These are phyloP conservation scores for Salvelinus sp. DNA, from an alignment of 2,113 vertebrate genomes.

Conservation along the genomic window DNA sequence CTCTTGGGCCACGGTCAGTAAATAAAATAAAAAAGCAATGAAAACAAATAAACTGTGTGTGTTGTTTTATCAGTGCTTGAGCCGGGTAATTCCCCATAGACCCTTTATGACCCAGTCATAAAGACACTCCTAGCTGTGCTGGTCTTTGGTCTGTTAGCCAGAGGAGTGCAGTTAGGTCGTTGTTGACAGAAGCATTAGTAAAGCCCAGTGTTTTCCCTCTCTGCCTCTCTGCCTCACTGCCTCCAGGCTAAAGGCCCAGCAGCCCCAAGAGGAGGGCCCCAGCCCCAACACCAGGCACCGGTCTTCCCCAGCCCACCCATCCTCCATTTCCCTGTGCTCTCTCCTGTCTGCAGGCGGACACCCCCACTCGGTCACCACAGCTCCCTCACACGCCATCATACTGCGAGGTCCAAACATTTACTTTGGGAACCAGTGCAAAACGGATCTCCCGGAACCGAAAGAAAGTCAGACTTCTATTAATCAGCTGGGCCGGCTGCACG, in stretches of 20 bases:
- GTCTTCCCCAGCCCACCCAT: background rate
- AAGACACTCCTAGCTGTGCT: too few species aligned
- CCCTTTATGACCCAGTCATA: too few species aligned
- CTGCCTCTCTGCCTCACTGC: background rate
- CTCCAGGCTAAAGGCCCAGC: background rate
- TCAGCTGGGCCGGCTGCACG: conserved; percentile 18
- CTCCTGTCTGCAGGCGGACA: background rate
- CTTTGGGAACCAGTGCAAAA: conserved; percentile 15
- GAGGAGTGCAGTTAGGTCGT: background rate
- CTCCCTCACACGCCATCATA: conserved; percentile 29
- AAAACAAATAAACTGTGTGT: background rate
- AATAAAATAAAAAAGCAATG: background rate
- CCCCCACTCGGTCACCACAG: background rate
- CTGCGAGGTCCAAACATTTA: conserved; percentile 47
- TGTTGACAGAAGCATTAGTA: conserved; percentile 2
- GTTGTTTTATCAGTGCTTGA: background rate
- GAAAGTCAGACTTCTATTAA: conserved; percentile 40
- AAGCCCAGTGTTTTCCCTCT: conserved; percentile 1
- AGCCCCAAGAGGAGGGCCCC: background rate
- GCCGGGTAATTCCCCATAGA: too few species aligned
- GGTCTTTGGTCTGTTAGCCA: background rate
- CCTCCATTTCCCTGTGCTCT: background rate
- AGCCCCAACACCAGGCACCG: background rate
- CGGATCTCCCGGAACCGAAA: conserved; percentile 34
- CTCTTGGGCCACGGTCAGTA: background rate